phyloP scores from a whole-genome alignment of 2,888 invertebrate species.

The Hypercompe scribonia region DNA sequence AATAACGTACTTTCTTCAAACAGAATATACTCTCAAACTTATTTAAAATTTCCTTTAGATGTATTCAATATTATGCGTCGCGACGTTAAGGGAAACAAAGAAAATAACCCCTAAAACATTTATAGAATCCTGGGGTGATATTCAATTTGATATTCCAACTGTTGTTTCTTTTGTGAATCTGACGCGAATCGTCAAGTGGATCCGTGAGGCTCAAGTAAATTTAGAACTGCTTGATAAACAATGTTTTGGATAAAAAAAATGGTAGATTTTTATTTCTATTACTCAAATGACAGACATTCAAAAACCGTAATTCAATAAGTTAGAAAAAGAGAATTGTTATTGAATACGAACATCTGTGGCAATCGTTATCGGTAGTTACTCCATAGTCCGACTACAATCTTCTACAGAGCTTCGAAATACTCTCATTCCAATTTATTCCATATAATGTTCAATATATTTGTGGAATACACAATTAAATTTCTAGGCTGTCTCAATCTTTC shows the following conservation, averaged over 20 bases:
- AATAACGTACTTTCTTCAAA: slow-evolving; percentile 2
- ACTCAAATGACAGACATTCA: background rate
- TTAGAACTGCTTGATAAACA: slow-evolving; percentile 1
- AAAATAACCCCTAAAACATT: slow-evolving; percentile 34
- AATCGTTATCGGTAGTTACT: too few relatives aligned
- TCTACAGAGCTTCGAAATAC: too few relatives aligned
- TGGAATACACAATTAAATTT: too few relatives aligned
- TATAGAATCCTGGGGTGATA: slow-evolving; percentile 38
- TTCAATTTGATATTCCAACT: slow-evolving; percentile 47
- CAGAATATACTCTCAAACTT: slow-evolving; percentile 1
- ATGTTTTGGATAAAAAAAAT: slow-evolving; percentile 2
- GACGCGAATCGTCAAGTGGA: slow-evolving; percentile 23
- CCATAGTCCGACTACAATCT: too few relatives aligned
- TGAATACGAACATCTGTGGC: too few relatives aligned
- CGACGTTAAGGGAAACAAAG: slow-evolving; percentile 46
- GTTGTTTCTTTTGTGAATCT: slow-evolving; percentile 49
- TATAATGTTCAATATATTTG: too few relatives aligned
- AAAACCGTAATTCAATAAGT: background rate
- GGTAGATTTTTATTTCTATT: background rate
- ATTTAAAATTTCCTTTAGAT: slow-evolving; percentile 47
- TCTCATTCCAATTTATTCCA: too few relatives aligned
- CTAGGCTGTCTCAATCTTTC: too few relatives aligned
- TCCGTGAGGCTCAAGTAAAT: background rate
- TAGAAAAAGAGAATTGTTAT: background rate
- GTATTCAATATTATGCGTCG: slow-evolving; percentile 34